Conservation (phyloP, 1,140 invertebrate genomes). For the Trachymyrmex septentrionalis region DNA sequence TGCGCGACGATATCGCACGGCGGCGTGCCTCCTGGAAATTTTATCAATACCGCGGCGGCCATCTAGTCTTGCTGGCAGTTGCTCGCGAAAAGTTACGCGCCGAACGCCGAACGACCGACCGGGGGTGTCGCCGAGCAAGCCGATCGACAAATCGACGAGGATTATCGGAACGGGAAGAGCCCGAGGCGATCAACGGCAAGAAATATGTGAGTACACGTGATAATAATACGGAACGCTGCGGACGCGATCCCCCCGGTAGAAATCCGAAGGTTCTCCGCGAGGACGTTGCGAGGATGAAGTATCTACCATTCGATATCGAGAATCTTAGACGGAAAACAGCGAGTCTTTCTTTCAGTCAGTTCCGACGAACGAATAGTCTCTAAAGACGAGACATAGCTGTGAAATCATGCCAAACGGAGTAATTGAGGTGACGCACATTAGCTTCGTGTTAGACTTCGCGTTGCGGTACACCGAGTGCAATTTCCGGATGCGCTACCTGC, state of each 20-base stretch:
- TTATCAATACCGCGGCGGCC: slow-evolving; percentile 84
- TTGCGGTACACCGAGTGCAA: background rate
- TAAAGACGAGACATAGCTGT: background rate
- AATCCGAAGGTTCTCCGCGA: background rate
- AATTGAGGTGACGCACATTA: background rate
- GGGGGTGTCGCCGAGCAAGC: slow-evolving; percentile 44
- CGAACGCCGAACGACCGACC: slow-evolving; percentile 64
- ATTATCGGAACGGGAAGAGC: slow-evolving; percentile 60
- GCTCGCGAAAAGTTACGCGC: slow-evolving; percentile 80
- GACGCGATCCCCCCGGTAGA: background rate
- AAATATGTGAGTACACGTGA: slow-evolving; percentile 79
- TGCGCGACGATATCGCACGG: slow-evolving; percentile 67
- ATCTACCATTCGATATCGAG: background rate
- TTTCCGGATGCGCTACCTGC: background rate
- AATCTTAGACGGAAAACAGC: background rate
- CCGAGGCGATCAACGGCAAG: slow-evolving; percentile 59
- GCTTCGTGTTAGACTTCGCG: background rate
- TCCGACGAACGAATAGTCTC: background rate
- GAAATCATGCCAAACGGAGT: background rate
- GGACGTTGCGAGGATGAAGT: background rate
- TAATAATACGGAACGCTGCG: background rate
- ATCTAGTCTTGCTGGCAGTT: slow-evolving; percentile 79
- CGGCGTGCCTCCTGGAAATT: slow-evolving; percentile 79
- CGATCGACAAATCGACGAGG: slow-evolving; percentile 56
- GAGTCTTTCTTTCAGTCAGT: background rate